Base-by-base conservation (phyloP, 2,888 invertebrate species). In the Laothoe populi region DNA sequence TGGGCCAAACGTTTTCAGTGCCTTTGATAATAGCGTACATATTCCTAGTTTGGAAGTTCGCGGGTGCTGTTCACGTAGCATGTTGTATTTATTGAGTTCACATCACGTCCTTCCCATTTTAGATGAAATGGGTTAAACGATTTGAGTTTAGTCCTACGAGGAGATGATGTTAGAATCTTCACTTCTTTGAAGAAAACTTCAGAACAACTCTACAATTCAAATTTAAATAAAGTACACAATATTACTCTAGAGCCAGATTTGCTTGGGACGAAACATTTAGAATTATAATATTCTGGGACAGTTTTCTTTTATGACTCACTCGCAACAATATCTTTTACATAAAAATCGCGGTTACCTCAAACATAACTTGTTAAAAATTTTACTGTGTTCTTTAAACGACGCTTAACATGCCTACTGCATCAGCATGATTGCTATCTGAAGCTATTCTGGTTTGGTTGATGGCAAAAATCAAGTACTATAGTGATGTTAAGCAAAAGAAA, bases 401-500 rank as follows among this genome's bases (percentile, higher is more conserved):
- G n/a, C n/a, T 24, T 7, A 26, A 48, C n/a, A 10, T 13, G 5
- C 23, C 5, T 4, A 38, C 38, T 38, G 13, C 38, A 10, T 38
- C 13, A 8, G 31, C 31, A 31, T 31, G 8, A 31, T 4, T 13
- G 13, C 23, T 13, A 23, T 11, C 23, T 46, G 10, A 19, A 4
- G 23, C 21, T 4, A 24, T 4, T 31, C 10, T 3, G 11, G 13
- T 46, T 23, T 4, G n/a, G n/a, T n/a, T 11, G 0, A 24, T 45
- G 21, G 2, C 13, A 23, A 46, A 46, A 46, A 45, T 21, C 11
- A 46, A 23, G 21, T 11, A 45, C 11, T 11, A 26, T 49, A 7
- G 2, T n/a, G 7, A 16, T 26, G 7, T 65, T 63, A 71, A 71
- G 67, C 69, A 71, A 69, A 67, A 44, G 49, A 58, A 48, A 59